phyloP scores from a whole-genome alignment of 2,113 vertebrate species.

The Myodes glareolus region DNA sequence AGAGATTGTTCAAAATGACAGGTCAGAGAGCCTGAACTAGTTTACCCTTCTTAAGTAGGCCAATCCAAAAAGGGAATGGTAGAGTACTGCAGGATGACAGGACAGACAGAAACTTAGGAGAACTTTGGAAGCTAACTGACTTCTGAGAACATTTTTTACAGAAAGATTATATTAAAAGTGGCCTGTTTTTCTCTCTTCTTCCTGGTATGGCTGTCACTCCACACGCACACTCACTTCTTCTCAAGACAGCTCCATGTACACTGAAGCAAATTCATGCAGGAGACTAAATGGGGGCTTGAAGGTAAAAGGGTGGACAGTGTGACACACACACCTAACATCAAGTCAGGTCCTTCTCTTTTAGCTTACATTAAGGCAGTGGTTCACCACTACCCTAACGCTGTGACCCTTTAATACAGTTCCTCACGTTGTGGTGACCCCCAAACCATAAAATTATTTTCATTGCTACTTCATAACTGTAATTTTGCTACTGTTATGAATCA shows the following conservation, averaged over 20 bases:
- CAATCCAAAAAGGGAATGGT: background rate
- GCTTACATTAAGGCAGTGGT: background rate
- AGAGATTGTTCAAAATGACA: constrained; percentile 53
- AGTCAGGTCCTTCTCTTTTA: background rate
- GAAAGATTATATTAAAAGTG: constrained; percentile 45
- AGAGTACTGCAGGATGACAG: background rate
- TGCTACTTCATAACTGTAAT: background rate
- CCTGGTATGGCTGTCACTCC: background rate
- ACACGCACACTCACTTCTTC: background rate
- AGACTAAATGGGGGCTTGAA: background rate
- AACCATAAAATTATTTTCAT: background rate
- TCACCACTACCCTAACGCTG: background rate
- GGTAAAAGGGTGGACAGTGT: background rate
- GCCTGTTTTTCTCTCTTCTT: background rate
- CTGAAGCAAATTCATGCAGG: background rate
- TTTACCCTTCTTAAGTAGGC: constrained; percentile 16
- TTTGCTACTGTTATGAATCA: background rate
- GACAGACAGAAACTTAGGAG: background rate
- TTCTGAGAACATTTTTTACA: constrained; percentile 7
- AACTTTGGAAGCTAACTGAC: constrained; percentile 38
- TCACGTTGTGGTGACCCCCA: background rate
- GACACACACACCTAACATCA: background rate
- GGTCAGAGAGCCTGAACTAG: background rate
- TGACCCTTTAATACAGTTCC: background rate
- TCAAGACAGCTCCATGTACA: background rate